Base-by-base conservation (phyloP, 30 jellyfish, hydroid and myxozoan species). In the Turritopsis rubra region DNA sequence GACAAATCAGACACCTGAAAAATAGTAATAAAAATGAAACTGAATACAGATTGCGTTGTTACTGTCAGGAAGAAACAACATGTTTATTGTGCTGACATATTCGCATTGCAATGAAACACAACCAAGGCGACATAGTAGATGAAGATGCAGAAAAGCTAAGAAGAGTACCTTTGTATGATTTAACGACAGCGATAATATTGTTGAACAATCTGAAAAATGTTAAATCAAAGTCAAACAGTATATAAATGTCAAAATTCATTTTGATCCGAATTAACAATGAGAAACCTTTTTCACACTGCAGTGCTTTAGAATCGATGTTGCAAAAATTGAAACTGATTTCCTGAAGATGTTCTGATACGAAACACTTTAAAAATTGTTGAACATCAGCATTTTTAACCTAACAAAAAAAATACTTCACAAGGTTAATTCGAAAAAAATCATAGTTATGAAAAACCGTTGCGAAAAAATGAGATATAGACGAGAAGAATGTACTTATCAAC, bases 111-210 rank as follows among this genome's bases (percentile, higher is more conserved):
- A 0, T 0, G 19, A 68, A 27, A 27, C 28, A 68, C 0, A 68
- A 68, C 31, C 28, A 68, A 8, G 9, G 30, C 0, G 1, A 68
- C 73, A 23, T 23, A 68, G 9, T 68, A 23, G 9, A n/a, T 16
- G 31, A 1, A 68, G 21, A 9, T 27, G 4, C 0, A n/a, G 30
- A 68, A 68, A 68, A 68, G 7, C 0, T 19, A 23, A 68, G 28
- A n/a, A n/a, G n/a, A n/a, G n/a, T n/a, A 68, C 77, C 77, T 68
- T 68, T 23, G 77, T 68, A 22, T 68, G 77, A 27, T 68, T 68
- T 17, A 68, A 23, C 19, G 77, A 68, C 77, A 68, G 19, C 8
- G 30, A 23, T 27, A 19, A 1, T 9, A 68, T 17, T 0, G 21
- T n/a, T 7, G 21, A 8, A 19, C 77, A 68, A 23, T 68, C 77